phyloP scores from a whole-genome alignment of 2,888 invertebrate genomes.

The Cartodere bifasciata region DNA sequence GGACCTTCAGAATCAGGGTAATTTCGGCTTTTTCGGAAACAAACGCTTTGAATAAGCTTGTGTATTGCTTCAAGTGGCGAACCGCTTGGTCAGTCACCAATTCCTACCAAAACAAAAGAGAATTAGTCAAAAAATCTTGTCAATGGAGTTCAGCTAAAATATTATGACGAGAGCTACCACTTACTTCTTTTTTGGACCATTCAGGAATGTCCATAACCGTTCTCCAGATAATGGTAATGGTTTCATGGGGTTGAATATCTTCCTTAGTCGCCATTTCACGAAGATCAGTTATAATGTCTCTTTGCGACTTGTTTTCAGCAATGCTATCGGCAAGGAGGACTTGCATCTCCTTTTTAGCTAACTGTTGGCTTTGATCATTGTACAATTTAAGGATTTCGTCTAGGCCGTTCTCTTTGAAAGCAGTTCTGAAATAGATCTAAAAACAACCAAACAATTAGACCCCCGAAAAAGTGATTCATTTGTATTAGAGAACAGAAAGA shows the following conservation, averaged over 20 bases:
- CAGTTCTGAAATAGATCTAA: slow-evolving; percentile 63
- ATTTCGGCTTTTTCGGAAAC: slow-evolving; percentile 79
- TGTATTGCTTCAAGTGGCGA: slow-evolving; percentile 77
- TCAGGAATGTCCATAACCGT: slow-evolving; percentile 92
- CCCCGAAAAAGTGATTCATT: too few species aligned
- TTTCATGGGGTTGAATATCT: slow-evolving; percentile 82
- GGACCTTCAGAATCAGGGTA: slow-evolving; percentile 80
- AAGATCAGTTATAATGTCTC: slow-evolving; percentile 75
- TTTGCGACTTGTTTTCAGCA: slow-evolving; percentile 71
- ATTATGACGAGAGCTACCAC: slow-evolving; percentile 1
- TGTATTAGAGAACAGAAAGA: too few species aligned
- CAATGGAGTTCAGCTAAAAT: background rate
- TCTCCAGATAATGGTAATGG: slow-evolving; percentile 57
- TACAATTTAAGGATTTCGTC: slow-evolving; percentile 52
- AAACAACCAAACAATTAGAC: too few species aligned
- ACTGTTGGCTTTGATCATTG: slow-evolving; percentile 74
- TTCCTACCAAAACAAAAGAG: slow-evolving; percentile 39
- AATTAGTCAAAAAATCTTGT: slow-evolving; percentile 5
- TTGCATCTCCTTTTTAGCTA: slow-evolving; percentile 68
- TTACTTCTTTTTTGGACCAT: slow-evolving; percentile 91
- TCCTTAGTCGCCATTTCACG: slow-evolving; percentile 75
- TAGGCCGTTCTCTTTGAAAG: slow-evolving; percentile 35
- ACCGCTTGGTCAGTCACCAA: slow-evolving; percentile 90
- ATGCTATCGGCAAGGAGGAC: slow-evolving; percentile 68
- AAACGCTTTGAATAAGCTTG: slow-evolving; percentile 76